phyloP scores from a whole-genome alignment of 2,888 invertebrate genomes.

The Zootermopsis nevadensis region DNA sequence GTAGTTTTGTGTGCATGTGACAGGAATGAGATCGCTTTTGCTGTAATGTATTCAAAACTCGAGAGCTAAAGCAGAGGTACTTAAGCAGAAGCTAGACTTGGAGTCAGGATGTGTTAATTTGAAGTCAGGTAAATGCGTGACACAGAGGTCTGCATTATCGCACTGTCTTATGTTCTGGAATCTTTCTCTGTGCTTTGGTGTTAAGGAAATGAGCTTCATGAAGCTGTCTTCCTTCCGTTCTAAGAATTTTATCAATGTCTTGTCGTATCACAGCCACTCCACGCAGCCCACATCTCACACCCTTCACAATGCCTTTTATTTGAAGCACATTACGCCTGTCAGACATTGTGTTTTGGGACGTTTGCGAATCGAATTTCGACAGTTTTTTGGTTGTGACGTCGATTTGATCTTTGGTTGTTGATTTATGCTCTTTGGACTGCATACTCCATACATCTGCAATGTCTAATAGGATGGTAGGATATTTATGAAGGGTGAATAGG shows the following conservation, averaged over 20 bases:
- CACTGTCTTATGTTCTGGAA: neutral
- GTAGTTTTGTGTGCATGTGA: no score
- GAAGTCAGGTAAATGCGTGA: constrained; percentile 6
- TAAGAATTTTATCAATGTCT: neutral
- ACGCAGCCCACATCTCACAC: neutral
- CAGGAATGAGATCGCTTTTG: no score
- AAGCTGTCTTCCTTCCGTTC: neutral
- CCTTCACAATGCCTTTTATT: neutral
- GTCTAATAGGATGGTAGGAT: no score
- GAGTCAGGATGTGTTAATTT: neutral
- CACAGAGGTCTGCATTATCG: neutral
- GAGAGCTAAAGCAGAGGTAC: neutral
- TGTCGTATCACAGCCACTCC: neutral
- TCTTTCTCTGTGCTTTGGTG: neutral
- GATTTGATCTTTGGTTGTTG: no score
- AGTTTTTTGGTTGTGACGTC: no score
- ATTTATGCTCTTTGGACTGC: no score
- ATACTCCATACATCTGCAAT: no score
- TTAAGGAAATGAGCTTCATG: neutral
- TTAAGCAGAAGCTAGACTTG: neutral
- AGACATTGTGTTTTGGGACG: no score
- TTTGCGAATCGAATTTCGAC: no score
- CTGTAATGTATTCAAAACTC: neutral
- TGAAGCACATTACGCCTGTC: no score
- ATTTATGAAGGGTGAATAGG: no score